Conservation (phyloP, 2,888 invertebrate species). For the Nomada ruficornis region DNA sequence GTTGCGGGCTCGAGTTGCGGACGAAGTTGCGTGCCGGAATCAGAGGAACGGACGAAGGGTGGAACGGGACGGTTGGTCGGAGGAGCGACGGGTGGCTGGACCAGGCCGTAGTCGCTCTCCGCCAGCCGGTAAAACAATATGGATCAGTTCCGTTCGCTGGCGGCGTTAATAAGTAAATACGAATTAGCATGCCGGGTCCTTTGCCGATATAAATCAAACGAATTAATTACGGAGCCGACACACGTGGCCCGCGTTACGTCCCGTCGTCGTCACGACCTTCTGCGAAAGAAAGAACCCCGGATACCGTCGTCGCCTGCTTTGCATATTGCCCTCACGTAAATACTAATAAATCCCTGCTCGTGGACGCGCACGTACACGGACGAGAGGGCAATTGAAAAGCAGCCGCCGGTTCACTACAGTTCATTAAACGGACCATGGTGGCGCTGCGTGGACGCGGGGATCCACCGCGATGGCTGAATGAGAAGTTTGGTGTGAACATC, state of each 20-base stretch:
- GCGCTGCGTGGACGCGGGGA: background rate
- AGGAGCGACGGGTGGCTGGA: constrained; percentile 30
- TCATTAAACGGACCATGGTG: constrained; percentile 50
- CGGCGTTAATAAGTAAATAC: constrained; percentile 80
- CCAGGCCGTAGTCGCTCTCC: constrained; percentile 56
- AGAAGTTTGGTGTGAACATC: background rate
- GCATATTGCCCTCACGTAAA: constrained; percentile 78
- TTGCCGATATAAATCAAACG: constrained; percentile 80
- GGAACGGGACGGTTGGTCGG: constrained; percentile 18
- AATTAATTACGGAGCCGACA: constrained; percentile 76
- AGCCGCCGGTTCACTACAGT: constrained; percentile 38
- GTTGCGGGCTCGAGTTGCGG: constrained; percentile 62
- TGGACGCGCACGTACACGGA: constrained; percentile 32
- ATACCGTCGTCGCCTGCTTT: constrained; percentile 68
- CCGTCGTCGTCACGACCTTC: constrained; percentile 30
- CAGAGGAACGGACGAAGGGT: background rate
- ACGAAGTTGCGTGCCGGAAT: constrained; percentile 52
- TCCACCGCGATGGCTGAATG: background rate
- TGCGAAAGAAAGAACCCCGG: constrained; percentile 62
- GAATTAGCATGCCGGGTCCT: constrained; percentile 80
- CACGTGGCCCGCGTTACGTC: constrained; percentile 41
- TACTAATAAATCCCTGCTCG: constrained; percentile 77
- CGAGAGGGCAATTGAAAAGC: constrained; percentile 53
- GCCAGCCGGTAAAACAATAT: constrained; percentile 73
- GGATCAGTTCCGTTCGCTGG: constrained; percentile 65